Conservation (phyloP, 2,113 vertebrate species). For the Hassar affinis region DNA sequence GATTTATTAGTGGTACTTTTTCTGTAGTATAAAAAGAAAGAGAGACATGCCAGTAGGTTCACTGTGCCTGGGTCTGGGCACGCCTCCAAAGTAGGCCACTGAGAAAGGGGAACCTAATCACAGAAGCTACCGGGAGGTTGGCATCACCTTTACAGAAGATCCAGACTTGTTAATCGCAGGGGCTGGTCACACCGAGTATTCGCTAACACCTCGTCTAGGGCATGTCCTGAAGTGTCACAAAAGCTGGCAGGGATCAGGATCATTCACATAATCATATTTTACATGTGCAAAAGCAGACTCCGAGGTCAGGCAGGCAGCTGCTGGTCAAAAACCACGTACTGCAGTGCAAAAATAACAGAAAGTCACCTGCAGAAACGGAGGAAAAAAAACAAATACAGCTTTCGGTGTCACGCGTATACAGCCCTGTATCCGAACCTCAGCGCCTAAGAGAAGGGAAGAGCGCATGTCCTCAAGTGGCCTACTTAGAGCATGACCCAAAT, state of each 20-base stretch:
- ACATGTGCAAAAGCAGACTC: neutral
- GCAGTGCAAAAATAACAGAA: constrained; percentile 15
- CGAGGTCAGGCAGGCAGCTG: neutral
- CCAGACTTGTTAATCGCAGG: constrained; percentile 27
- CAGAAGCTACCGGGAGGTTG: constrained; percentile 24
- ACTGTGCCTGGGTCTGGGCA: constrained; percentile 31
- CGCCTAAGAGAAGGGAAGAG: neutral
- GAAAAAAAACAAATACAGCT: neutral
- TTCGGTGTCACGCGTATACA: neutral
- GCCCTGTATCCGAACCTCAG: constrained; percentile 1
- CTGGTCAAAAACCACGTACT: neutral
- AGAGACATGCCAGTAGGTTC: neutral
- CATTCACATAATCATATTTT: constrained; percentile 7
- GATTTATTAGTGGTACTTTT: neutral
- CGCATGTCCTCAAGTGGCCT: constrained; percentile 18
- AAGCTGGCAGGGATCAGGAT: constrained; percentile 13
- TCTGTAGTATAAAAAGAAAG: constrained; percentile 6
- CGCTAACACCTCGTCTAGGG: constrained; percentile 14
- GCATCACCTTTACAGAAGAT: constrained; percentile 9
- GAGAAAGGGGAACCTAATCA: constrained; percentile 14
- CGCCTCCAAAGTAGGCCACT: constrained; percentile 18
- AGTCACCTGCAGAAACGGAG: neutral
- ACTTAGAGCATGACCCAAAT: constrained; percentile 24
- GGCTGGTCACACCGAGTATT: neutral
- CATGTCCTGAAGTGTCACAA: neutral